Evolutionary conservation across 1,140 invertebrate species (phyloP), one percentile per base, ranked within the genome.

Genomic region (Tetraneura akinire): DNA sequence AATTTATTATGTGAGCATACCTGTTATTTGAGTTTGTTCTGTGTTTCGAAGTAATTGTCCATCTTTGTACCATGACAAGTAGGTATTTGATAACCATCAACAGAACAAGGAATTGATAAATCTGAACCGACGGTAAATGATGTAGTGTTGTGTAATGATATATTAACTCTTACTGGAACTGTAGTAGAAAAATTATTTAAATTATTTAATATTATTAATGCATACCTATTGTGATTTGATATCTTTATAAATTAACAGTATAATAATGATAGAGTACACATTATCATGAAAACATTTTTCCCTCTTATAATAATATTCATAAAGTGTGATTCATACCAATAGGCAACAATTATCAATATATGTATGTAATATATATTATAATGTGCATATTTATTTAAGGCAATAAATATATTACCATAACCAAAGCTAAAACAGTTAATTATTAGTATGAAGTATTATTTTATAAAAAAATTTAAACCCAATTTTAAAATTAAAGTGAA

Each of bases 21-120:
- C 90, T 83, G 89, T 88, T 81, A 92, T 88, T 71, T 80, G 76
- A 18, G 71, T 80, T 80, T 89, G 87, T 57, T 89, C 88, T 73
- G 84, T 86, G 37, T 85, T 70, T 49, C 85, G 81, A 47, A 93
- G 82, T 8, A 85, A 86, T 47, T 86, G 84, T 55, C 89, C 88
- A 84, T 95, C 90, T 86, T 94, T 94, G 83, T 89, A 93, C 94
- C 94, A 96, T 53, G 88, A 86, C 0, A 94, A 80, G 87, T 86
- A 6, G 93, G 93, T 51, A 86, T 85, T 1, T 93, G 93, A 86
- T 91, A 91, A 4, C 94, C 94, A 70, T 91, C 89, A 13, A 93
- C 92, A 10, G 89, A 88, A 85, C 94, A 96, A n/a, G 87, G 87
- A 57, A 96, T 87, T 53, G 85, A 88, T 64, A 96, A 87, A 80